Conservation (phyloP, 2,113 vertebrate genomes). For the Dascyllus trimaculatus region DNA sequence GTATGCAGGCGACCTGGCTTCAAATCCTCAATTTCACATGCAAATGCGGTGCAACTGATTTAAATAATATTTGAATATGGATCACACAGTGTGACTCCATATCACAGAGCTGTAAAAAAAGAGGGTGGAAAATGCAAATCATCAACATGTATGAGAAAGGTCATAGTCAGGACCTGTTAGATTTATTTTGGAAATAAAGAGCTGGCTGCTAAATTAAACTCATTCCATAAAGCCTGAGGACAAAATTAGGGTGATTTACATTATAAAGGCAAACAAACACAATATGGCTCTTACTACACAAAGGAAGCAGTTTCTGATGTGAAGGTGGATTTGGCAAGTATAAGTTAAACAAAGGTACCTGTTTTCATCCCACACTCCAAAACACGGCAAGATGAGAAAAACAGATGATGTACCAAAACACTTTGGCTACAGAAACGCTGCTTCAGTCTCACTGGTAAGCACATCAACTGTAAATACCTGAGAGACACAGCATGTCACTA, state of each 20-base stretch:
- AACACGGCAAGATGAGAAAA: neutral
- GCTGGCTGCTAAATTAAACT: conserved; percentile 68
- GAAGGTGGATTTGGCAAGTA: neutral
- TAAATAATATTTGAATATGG: conserved; percentile 88
- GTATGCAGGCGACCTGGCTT: conserved; percentile 82
- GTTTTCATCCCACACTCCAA: conserved; percentile 21
- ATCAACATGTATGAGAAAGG: conserved; percentile 79
- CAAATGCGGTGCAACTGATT: conserved; percentile 82
- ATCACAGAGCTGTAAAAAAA: conserved; percentile 68
- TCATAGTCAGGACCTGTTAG: conserved; percentile 74
- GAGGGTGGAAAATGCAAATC: conserved; percentile 77
- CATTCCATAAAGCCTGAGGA: conserved; percentile 58
- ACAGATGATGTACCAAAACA: neutral
- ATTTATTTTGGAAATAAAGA: conserved; percentile 76
- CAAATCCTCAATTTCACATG: conserved; percentile 86
- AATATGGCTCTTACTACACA: conserved; percentile 30
- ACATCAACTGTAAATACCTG: neutral
- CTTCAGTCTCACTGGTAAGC: neutral
- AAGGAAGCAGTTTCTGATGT: conserved; percentile 29
- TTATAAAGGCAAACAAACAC: conserved; percentile 64
- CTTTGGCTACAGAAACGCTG: conserved; percentile 2
- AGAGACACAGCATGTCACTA: neutral
- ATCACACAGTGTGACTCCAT: conserved; percentile 80
- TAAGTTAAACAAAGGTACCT: conserved; percentile 6
- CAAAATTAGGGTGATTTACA: conserved; percentile 69